phyloP scores from a whole-genome alignment of 2,797 vertebrate species.

The Acanthurus lineatus region DNA sequence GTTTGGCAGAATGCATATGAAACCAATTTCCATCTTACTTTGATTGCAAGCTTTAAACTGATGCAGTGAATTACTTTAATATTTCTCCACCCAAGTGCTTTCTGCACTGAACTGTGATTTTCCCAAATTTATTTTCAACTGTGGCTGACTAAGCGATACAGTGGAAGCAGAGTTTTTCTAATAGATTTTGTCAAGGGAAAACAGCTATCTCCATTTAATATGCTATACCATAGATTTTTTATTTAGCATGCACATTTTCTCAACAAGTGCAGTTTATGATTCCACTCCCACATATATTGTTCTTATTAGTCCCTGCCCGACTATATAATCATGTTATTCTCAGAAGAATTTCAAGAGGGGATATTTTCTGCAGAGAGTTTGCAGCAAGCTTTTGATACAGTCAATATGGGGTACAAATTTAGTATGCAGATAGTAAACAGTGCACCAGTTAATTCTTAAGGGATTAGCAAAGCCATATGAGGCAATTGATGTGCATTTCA shows the following conservation, averaged over 20 bases:
- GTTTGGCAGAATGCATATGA: conserved; percentile 5
- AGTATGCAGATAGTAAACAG: conserved; percentile 12
- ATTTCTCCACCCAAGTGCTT: conserved; percentile 42
- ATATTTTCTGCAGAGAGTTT: background rate
- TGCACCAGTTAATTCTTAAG: conserved; percentile 41
- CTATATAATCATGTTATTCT: background rate
- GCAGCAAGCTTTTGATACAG: background rate
- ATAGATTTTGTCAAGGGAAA: conserved; percentile 59
- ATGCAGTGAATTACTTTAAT: conserved; percentile 35
- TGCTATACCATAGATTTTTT: conserved; percentile 37
- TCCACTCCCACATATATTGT: conserved; percentile 12
- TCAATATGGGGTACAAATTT: background rate
- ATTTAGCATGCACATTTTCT: conserved; percentile 38
- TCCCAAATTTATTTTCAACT: conserved; percentile 51
- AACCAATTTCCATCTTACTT: conserved; percentile 15
- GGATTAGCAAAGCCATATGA: conserved; percentile 4
- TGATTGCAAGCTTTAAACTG: conserved; percentile 38
- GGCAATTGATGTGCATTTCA: background rate
- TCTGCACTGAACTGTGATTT: conserved; percentile 57
- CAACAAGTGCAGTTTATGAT: conserved; percentile 27
- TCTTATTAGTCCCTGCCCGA: background rate
- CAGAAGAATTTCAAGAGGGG: background rate
- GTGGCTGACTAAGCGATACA: conserved; percentile 60
- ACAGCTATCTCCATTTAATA: conserved; percentile 50
- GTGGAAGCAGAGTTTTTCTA: conserved; percentile 46